Evolutionary conservation across 1,140 invertebrate species (phyloP), one percentile per base, ranked within the genome.

Genomic region (Ips typographus): DNA sequence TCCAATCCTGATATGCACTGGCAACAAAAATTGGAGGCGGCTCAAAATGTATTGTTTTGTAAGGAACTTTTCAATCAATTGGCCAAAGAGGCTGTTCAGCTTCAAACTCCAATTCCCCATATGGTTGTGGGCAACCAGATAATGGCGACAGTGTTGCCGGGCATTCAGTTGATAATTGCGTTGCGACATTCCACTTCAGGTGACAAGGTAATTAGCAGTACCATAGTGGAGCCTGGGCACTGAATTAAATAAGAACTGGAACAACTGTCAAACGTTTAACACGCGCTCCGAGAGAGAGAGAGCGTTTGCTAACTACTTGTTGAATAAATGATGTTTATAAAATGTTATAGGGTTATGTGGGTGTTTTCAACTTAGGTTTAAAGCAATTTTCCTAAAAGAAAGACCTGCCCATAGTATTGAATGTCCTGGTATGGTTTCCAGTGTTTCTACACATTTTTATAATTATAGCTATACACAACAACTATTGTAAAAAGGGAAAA

Each of bases 61-160:
- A 98, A 98, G 83, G 96, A 99, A 82, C 80, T 98, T 2, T 98
- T 99, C 79, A 93, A 93, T 70, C 93, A 98, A 78, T 82, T 99
- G 42, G 95, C 96, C 0, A 90, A 94, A 70, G 96, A 98, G 81
- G 96, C 96, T 1, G 95, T 98, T 2, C 93, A 97, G 75, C 80
- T 96, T 1, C 92, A 95, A 76, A 91, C 93, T 2, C 90, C 92
- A 1, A 96, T 98, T 77, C 96, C 96, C 4, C 95, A 98, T 77
- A 93, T 98, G 86, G 96, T 98, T 40, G 93, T 98, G 57, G 95
- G 94, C 53, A 98, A 98, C 82, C 94, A 98, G 83, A 98, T 99
- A 71, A 94, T 96, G 82, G 94, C 94, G 7, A 96, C 95, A 51
- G 91, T 98, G 40, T 88, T 98, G 73, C 95, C 96, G 42, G 94